Evolutionary conservation across 2,888 invertebrate genomes (phyloP).

Genomic region (Elegia similella): DNA sequence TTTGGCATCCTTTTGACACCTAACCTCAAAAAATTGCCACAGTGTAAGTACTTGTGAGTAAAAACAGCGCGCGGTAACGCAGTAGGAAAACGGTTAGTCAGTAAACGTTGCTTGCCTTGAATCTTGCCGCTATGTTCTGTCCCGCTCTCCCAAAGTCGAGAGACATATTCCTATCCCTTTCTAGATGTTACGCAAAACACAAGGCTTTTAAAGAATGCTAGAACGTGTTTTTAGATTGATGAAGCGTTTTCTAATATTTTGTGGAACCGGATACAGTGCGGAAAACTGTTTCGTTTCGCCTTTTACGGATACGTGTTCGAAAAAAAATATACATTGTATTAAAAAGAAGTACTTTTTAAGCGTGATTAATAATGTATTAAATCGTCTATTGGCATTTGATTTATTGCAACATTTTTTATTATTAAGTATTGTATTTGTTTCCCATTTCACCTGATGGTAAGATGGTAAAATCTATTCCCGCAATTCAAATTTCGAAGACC

Average conservation of each 20-base stretch:
- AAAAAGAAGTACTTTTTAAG: no score
- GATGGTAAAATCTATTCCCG: no score
- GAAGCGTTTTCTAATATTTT: constrained; percentile 25
- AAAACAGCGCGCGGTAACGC: constrained; percentile 39
- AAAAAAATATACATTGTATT: no score
- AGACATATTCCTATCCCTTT: constrained; percentile 44
- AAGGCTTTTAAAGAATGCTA: constrained; percentile 56
- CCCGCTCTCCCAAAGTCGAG: constrained; percentile 35
- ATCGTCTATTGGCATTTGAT: no score
- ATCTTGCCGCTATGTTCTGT: constrained; percentile 43
- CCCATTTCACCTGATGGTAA: no score
- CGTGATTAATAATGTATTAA: no score
- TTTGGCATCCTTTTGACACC: background rate
- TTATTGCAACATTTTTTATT: no score
- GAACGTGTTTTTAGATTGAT: constrained; percentile 46
- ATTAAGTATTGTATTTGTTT: no score
- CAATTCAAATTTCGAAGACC: no score
- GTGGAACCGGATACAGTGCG: background rate
- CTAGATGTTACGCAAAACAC: constrained; percentile 58
- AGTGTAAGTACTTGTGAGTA: constrained; percentile 30
- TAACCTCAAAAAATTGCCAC: constrained; percentile 30
- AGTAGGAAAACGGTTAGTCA: constrained; percentile 60
- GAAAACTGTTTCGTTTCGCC: no score
- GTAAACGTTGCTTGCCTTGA: constrained; percentile 79
- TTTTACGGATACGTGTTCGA: no score